These are phyloP conservation scores for Carposina sasakii DNA, from an alignment of 1,140 invertebrate species.

Conservation along the genomic window DNA sequence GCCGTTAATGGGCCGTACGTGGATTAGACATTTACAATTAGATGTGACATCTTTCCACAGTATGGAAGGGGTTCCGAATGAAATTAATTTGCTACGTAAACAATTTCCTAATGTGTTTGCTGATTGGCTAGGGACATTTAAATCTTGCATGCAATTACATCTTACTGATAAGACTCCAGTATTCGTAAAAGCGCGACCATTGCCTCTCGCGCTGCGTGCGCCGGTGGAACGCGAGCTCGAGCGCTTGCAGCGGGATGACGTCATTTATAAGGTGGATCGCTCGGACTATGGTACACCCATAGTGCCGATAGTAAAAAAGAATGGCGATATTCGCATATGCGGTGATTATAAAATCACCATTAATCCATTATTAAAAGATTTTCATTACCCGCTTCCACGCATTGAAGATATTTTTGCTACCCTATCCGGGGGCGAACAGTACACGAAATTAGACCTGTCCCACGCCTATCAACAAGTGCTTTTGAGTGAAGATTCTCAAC, in stretches of 20 bases:
- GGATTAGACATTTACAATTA: constrained; percentile 17
- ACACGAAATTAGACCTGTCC: constrained; percentile 26
- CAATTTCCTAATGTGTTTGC: constrained; percentile 24
- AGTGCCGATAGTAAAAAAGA: constrained; percentile 26
- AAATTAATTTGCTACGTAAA: constrained; percentile 1
- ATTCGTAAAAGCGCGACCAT: constrained; percentile 18
- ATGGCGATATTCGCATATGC: constrained; percentile 30
- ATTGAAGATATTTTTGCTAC: constrained; percentile 39
- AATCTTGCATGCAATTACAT: constrained; percentile 10
- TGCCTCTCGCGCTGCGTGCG: constrained; percentile 24
- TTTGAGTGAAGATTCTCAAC: constrained; percentile 23
- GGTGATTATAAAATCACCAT: constrained; percentile 33
- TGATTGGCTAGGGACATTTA: constrained; percentile 15
- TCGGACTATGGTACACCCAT: constrained; percentile 33
- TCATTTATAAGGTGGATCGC: constrained; percentile 22
- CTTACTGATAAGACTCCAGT: constrained; percentile 18
- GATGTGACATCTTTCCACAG: constrained; percentile 8
- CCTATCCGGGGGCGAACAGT: constrained; percentile 29
- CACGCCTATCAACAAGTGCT: constrained; percentile 27
- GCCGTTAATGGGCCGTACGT: constrained; percentile 20
- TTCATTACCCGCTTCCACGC: constrained; percentile 30
- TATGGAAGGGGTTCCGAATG: background rate
- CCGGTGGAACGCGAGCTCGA: constrained; percentile 21
- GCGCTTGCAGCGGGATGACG: constrained; percentile 16
- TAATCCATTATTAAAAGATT: constrained; percentile 25